Evolutionary conservation across 2,888 invertebrate genomes (phyloP).

Genomic region (Eurytoma adleriae): DNA sequence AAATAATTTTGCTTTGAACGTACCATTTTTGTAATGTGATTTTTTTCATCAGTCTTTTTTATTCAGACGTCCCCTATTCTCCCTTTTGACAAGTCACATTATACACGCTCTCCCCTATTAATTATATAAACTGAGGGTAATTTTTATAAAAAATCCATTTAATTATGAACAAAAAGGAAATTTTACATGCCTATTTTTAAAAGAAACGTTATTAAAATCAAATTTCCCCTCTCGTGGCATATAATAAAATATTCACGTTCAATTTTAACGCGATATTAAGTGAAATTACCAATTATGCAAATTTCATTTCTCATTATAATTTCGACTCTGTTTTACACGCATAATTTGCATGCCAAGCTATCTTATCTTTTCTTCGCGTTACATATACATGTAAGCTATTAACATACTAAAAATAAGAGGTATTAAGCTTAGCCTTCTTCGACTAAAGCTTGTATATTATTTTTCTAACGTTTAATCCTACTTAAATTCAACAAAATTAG

Average conservation of each 20-base stretch:
- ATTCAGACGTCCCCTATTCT: too few species aligned
- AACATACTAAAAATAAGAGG: conserved; percentile 11
- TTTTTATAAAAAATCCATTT: too few species aligned
- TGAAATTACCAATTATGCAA: conserved; percentile 31
- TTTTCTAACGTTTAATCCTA: background rate
- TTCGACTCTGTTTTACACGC: conserved; percentile 27
- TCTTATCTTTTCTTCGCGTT: conserved; percentile 19
- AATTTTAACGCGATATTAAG: conserved; percentile 7
- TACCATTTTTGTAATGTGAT: too few species aligned
- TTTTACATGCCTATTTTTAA: background rate
- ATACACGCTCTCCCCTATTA: too few species aligned
- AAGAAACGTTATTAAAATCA: background rate
- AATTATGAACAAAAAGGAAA: too few species aligned
- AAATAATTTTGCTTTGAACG: too few species aligned
- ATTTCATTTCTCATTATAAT: conserved; percentile 18
- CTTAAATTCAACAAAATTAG: too few species aligned
- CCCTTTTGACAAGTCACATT: too few species aligned
- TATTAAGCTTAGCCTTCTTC: too few species aligned
- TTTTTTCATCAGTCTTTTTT: too few species aligned
- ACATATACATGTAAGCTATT: background rate
- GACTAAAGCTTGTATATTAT: too few species aligned
- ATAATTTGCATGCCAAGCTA: conserved; percentile 23
- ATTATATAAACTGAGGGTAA: background rate
- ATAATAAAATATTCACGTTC: background rate
- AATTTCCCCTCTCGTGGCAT: too few species aligned